Evolutionary conservation across 2,113 vertebrate genomes (phyloP), one percentile per base, ranked within the genome.

Genomic region (Actinemys pallida): DNA sequence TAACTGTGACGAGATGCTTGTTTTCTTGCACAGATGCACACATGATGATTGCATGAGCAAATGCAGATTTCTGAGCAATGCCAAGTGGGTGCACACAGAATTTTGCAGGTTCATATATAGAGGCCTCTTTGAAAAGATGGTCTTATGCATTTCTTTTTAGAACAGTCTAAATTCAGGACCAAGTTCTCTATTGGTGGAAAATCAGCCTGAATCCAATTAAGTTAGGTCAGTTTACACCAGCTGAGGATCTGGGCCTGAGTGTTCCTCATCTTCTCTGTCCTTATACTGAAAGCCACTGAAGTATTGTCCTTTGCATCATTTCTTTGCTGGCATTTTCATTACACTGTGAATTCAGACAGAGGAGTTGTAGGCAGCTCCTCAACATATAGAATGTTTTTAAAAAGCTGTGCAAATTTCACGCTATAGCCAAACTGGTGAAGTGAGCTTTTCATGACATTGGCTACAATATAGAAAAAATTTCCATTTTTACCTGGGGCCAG

Each of bases 391-490:
- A 95, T 76, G 16, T 85, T 95, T 83, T 95, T 86, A 86, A 86
- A 90, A 92, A 88, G n/a, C 79, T 39, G 79, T 90, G 90, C 83
- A 8, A 94, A 47, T 91, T 95, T 88, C 79, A 80, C 89, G 93
- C 89, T 1, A 0, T 49, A 69, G 92, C 94, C 95, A 89, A 16
- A 50, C 82, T 56, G 87, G 91, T 89, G 94, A 82, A 90, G 65
- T 12, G 83, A 97, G 78, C 12, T 54, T 79, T 96, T 94, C 91
- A 83, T 45, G 88, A 78, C 93, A 78, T 20, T 13, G 39, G 83
- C 69, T 96, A 86, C 94, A 97, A 97, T 95, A 31, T 95, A 97
- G 95, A 96, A 97, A 94, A 83, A 81, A 49, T 94, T 97, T 97
- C 95, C 86, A 90, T 90, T 93, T 98, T 95, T 95, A 97, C 97